Base-by-base conservation (phyloP, 2,888 invertebrate species). In the Heliconius aoede region DNA sequence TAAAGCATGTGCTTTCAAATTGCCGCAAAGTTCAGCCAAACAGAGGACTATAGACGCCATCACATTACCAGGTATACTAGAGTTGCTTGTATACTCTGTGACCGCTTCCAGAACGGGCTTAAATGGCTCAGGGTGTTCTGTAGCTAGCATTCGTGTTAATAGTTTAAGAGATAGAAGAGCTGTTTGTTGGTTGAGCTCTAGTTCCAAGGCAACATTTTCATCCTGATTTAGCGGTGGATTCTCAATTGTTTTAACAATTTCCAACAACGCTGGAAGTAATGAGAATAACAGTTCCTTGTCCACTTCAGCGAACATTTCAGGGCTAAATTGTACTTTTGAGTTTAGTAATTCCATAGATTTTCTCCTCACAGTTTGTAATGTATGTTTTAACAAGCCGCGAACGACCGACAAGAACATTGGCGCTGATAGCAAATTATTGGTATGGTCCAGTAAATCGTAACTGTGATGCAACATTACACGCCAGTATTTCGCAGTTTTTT, bases 331-430 rank as follows among this genome's bases (percentile, higher is more conserved):
- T 11, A 99, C 93, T 89, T 98, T 97, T 13, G 95, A 95, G 84
- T 97, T 98, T 1, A 99, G 91, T 60, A 99, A 90, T 84, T 99
- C 99, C 90, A 99, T 95, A 0, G 98, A 96, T 86, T 98, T 97
- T 78, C 97, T 95, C 80, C 97, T 95, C 1, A 99, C 96, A 9
- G 96, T 95, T 21, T 95, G 89, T 30, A 97, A 87, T 60, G 96
- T 95, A 85, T 98, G 97, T 71, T 95, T 95, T 83, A 97, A 89
- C 73, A 99, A 90, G 0, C 96, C 96, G 80, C 96, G 95, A 1
- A 98, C 95, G 0, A 98, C 98, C 61, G 96, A 94, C 28, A 99
- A 90, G 88, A 99, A 98, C 94, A 97, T 96, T 26, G 96, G 95
- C 0, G 97, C 96, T 0, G 98, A 97, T 21, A 99, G 88, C 69